These are phyloP conservation scores for Sternotherus odoratus DNA, from an alignment of 2,797 vertebrate genomes.

Conservation along the genomic window DNA sequence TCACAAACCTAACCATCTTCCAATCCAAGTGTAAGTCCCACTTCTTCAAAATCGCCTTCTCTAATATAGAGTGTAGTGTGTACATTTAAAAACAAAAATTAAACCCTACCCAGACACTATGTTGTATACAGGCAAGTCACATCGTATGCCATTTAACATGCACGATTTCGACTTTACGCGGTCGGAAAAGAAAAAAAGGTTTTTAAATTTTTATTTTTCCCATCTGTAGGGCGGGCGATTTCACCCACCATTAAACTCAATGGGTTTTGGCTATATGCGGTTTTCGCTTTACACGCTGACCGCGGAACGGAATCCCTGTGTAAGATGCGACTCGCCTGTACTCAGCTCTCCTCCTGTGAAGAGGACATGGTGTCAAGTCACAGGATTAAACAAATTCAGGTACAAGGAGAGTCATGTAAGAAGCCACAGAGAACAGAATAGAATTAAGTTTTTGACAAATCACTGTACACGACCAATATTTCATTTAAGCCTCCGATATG, in stretches of 20 bases:
- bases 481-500: not conserved
- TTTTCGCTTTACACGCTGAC: too few relatives aligned
- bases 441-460: not conserved
- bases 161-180: too few relatives aligned
- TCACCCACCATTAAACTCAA: too few relatives aligned
- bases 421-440: not conserved
- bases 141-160: too few relatives aligned
- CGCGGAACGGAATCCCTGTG: too few relatives aligned
- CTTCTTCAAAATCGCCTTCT: fast-evolving
- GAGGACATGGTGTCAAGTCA: not conserved
- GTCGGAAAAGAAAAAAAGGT: too few relatives aligned
- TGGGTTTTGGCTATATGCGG: too few relatives aligned
- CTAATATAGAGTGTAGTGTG: fast-evolving
- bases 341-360: not conserved
- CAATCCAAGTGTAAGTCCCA: not conserved
- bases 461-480: not conserved
- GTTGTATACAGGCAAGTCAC: too few relatives aligned
- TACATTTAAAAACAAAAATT: not conserved
- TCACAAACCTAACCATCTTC: fast-evolving
- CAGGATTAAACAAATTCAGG: not conserved
- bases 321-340: too few relatives aligned
- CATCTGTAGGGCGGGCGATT: too few relatives aligned
- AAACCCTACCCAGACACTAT: not conserved
- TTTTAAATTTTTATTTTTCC: too few relatives aligned
- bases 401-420: not conserved